phyloP scores from a whole-genome alignment of 2,888 invertebrate species.

The Heliconius sara region DNA sequence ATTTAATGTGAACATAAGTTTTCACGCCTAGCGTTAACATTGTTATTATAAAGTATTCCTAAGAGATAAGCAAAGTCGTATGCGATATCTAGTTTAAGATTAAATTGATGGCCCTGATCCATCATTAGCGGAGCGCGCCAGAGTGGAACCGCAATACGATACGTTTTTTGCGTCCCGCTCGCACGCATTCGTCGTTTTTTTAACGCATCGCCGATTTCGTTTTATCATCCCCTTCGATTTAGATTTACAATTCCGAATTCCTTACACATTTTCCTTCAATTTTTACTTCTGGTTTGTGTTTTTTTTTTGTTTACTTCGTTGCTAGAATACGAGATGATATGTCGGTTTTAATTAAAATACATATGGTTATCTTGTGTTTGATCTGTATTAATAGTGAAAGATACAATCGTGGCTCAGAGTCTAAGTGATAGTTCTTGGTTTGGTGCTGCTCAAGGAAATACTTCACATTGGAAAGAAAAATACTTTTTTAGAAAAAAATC shows the following conservation, averaged over 20 bases:
- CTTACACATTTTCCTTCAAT: constrained; percentile 71
- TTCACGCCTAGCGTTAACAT: background rate
- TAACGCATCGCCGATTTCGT: constrained; percentile 82
- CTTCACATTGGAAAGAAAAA: too few relatives aligned
- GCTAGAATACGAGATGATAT: constrained; percentile 3
- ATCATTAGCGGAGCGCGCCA: constrained; percentile 60
- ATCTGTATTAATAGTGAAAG: background rate
- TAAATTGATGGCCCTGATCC: constrained; percentile 38
- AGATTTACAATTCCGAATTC: constrained; percentile 79
- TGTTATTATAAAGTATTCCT: constrained; percentile 8
- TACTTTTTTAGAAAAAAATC: too few relatives aligned
- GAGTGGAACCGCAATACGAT: constrained; percentile 82
- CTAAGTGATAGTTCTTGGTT: background rate
- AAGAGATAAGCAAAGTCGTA: constrained; percentile 22
- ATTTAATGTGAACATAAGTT: background rate
- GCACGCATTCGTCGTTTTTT: constrained; percentile 79
- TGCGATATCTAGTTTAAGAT: constrained; percentile 30
- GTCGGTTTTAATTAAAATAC: background rate
- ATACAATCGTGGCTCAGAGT: background rate
- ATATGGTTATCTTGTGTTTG: background rate
- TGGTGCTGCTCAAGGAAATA: background rate
- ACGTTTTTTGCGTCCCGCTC: constrained; percentile 81
- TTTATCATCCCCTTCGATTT: constrained; percentile 75
- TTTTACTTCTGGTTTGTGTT: constrained; percentile 24
- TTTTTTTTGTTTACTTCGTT: background rate